phyloP scores from a whole-genome alignment of 2,797 vertebrate species.

The Hyperoplus lanceolatus region DNA sequence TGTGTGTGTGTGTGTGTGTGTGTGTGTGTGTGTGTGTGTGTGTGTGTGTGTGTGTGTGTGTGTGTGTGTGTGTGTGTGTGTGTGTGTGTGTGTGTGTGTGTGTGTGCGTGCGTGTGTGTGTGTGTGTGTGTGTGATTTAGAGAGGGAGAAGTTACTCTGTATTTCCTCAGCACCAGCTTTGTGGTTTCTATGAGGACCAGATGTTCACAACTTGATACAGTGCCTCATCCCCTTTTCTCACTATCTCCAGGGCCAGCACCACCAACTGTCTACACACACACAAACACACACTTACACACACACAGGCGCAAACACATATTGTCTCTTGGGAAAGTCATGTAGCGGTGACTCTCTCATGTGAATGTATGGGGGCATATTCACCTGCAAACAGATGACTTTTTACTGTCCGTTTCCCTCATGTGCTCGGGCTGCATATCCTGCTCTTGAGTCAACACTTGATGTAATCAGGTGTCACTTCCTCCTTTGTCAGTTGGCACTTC shows the following conservation, averaged over 20 bases:
- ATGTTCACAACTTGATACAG: slow-evolving; percentile 90
- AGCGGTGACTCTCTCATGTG: slow-evolving; percentile 43
- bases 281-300: slow-evolving; percentile 28
- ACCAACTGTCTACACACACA: slow-evolving; percentile 83
- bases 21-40: slow-evolving; percentile 14
- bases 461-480: slow-evolving; percentile 74
- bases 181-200: slow-evolving; percentile 89
- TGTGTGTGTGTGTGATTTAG: slow-evolving; percentile 21
- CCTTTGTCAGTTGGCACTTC: slow-evolving; percentile 64
- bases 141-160: slow-evolving; percentile 81
- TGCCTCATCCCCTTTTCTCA: slow-evolving; percentile 81
- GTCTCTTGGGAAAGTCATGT: slow-evolving; percentile 60
- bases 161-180: slow-evolving; percentile 86
- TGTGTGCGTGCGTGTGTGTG: slow-evolving; percentile 4
- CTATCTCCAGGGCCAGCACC: slow-evolving; percentile 86
- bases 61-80: slow-evolving; percentile 19
- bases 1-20: slow-evolving; percentile 27
- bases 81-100: slow-evolving; percentile 9
- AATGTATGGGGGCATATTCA: slow-evolving; percentile 42
- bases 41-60: slow-evolving; percentile 17
- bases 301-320: slow-evolving; percentile 43
- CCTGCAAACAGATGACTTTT: slow-evolving; percentile 52
- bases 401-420: slow-evolving; percentile 49
- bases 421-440: slow-evolving; percentile 56
- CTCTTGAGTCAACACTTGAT: slow-evolving; percentile 77